Percentiles rank a stretch among this genome's conserved stretches.
These are phyloP conservation scores for Thalassophryne amazonica DNA, from an alignment of 2,797 vertebrate species.

Conservation along the genomic window DNA sequence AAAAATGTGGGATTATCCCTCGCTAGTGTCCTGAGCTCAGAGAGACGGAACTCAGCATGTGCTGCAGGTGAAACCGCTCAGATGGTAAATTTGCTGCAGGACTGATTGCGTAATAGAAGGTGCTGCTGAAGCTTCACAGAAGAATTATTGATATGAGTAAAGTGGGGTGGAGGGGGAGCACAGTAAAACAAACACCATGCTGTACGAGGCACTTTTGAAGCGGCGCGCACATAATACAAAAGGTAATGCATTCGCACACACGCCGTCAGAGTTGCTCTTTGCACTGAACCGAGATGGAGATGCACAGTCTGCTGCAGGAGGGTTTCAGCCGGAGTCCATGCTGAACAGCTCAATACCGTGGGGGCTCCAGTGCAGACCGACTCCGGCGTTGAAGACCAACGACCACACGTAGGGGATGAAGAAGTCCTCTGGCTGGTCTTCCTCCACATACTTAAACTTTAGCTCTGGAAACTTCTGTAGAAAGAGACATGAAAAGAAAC, in stretches of 20 bases:
- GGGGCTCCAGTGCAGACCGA: conserved; percentile 91
- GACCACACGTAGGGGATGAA: conserved; percentile 98
- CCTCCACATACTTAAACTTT: conserved; percentile 98
- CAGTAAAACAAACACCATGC: conserved; percentile 28
- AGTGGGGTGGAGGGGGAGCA: conserved; percentile 2
- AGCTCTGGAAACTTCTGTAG: conserved; percentile 94
- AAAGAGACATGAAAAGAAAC: conserved; percentile 17
- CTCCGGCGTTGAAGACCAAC: conserved; percentile 90
- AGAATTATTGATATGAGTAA: conserved; percentile 26
- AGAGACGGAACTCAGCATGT: conserved; percentile 10
- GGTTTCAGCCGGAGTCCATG: conserved; percentile 89
- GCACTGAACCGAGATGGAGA: conserved; percentile 17
- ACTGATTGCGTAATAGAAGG: conserved; percentile 3
- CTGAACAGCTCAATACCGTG: conserved; percentile 93
- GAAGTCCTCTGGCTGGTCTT: conserved; percentile 97
- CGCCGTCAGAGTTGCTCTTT: conserved; percentile 30
- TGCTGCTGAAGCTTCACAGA: conserved; percentile 44
- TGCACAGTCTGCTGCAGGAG: not conserved
- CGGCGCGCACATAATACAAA: conserved; percentile 58
- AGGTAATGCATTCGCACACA: conserved; percentile 28
- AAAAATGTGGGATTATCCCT: conserved; percentile 20
- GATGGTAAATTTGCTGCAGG: conserved; percentile 17
- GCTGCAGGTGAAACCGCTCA: conserved; percentile 20
- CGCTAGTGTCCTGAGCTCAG: conserved; percentile 26
- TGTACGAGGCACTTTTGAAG: conserved; percentile 78